Evolutionary conservation across 1,140 invertebrate species (phyloP).

Genomic region (Lasioglossum baleicum): DNA sequence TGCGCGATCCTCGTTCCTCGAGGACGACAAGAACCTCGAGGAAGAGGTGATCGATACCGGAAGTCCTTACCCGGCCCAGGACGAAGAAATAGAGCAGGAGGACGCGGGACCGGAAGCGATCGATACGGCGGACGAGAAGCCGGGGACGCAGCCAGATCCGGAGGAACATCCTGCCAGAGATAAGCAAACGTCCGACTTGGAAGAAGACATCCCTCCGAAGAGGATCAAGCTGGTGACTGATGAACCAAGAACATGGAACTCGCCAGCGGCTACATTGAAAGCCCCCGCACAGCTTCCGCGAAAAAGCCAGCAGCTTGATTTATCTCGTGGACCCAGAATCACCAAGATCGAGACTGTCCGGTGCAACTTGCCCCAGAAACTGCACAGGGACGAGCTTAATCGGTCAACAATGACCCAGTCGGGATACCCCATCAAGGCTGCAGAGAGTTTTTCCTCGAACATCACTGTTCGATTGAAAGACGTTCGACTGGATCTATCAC

Average conservation of each 20-base stretch:
- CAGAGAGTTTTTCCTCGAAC: neutral
- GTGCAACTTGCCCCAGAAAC: constrained; percentile 9
- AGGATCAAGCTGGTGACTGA: constrained; percentile 27
- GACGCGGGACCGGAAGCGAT: constrained; percentile 19
- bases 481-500: neutral
- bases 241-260: neutral
- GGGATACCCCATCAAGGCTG: neutral
- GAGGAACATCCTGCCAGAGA: constrained; percentile 7
- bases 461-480: neutral
- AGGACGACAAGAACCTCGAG: neutral
- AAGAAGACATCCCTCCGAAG: neutral
- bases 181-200: constrained; percentile 3
- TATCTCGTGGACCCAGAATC: neutral
- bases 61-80: neutral
- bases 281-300: neutral
- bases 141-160: neutral
- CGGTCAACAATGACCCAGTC: neutral
- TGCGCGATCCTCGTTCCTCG: neutral
- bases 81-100: constrained; percentile 6
- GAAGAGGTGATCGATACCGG: neutral
- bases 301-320: neutral
- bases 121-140: neutral
- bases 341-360: constrained; percentile 28
- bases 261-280: neutral
- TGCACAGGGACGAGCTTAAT: neutral